These are phyloP conservation scores for Caranx ignobilis DNA, from an alignment of 2,113 vertebrate species.

Conservation along the genomic window DNA sequence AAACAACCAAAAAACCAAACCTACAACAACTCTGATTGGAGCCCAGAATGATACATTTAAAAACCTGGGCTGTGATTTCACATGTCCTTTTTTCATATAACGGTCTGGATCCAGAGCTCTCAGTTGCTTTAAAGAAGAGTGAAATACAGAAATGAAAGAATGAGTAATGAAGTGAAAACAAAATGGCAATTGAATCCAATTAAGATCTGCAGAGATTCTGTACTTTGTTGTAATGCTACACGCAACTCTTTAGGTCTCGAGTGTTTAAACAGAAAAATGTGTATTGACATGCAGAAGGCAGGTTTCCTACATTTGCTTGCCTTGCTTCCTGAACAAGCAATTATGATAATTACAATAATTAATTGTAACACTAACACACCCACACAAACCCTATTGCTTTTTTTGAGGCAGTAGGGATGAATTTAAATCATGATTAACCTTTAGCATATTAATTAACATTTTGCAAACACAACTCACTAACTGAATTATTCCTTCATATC, in stretches of 20 bases:
- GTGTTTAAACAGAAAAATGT: constrained; percentile 20
- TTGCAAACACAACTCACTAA: constrained; percentile 17
- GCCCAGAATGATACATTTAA: background rate
- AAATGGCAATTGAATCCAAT: background rate
- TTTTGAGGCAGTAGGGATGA: constrained; percentile 55
- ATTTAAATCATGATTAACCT: constrained; percentile 64
- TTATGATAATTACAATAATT: constrained; percentile 64
- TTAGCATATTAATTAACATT: constrained; percentile 33
- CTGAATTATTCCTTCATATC: constrained; percentile 48
- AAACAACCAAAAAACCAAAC: background rate
- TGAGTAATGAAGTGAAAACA: constrained; percentile 6
- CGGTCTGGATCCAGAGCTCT: background rate
- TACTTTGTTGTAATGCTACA: constrained; percentile 14
- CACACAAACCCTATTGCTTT: constrained; percentile 36
- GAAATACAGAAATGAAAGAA: background rate
- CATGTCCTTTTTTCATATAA: background rate
- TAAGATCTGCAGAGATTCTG: background rate
- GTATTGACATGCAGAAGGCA: background rate
- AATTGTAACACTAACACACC: constrained; percentile 51
- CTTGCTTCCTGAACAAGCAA: constrained; percentile 36
- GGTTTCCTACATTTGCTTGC: constrained; percentile 55
- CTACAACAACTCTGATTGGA: background rate
- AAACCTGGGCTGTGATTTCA: background rate
- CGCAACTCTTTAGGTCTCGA: background rate
- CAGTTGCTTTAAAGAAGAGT: background rate